phyloP scores from a whole-genome alignment of 2,113 vertebrate species.

The Callospermophilus lateralis region DNA sequence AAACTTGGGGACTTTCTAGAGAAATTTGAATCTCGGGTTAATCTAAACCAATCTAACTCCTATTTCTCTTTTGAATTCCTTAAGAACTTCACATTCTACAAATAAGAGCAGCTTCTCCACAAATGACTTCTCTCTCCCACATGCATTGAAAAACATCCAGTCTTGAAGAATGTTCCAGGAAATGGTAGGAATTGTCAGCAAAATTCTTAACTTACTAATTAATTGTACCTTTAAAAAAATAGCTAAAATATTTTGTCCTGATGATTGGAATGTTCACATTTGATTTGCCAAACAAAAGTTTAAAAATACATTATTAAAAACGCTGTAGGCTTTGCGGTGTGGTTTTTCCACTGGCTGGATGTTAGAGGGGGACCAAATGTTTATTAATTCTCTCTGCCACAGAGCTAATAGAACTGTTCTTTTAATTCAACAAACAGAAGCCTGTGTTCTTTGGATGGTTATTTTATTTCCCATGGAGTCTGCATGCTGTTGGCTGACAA shows the following conservation, averaged over 20 bases:
- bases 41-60: not conserved
- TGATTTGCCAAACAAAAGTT: slow-evolving; percentile 75
- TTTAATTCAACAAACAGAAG: slow-evolving; percentile 86
- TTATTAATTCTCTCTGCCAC: slow-evolving; percentile 79
- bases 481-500: slow-evolving; percentile 80
- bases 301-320: slow-evolving; percentile 73
- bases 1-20: not conserved
- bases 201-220: slow-evolving; percentile 71
- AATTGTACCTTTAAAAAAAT: not conserved
- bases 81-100: not conserved
- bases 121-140: not conserved
- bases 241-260: slow-evolving; percentile 71
- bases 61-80: slow-evolving; percentile 21
- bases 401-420: slow-evolving; percentile 82
- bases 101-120: slow-evolving; percentile 13
- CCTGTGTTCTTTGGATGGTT: slow-evolving; percentile 81
- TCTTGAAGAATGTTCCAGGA: slow-evolving; percentile 14
- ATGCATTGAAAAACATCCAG: slow-evolving; percentile 23
- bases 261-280: slow-evolving; percentile 76
- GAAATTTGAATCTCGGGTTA: not conserved
- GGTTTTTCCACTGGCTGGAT: slow-evolving; percentile 60
- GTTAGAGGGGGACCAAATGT: slow-evolving; percentile 79
- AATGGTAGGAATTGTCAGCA: slow-evolving; percentile 59
- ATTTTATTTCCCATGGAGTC: slow-evolving; percentile 79
- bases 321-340: slow-evolving; percentile 52